Percentiles rank a stretch among this genome's conserved stretches.
phyloP scores from a whole-genome alignment of 2,797 vertebrate species.

The Pangasius krempfi region DNA sequence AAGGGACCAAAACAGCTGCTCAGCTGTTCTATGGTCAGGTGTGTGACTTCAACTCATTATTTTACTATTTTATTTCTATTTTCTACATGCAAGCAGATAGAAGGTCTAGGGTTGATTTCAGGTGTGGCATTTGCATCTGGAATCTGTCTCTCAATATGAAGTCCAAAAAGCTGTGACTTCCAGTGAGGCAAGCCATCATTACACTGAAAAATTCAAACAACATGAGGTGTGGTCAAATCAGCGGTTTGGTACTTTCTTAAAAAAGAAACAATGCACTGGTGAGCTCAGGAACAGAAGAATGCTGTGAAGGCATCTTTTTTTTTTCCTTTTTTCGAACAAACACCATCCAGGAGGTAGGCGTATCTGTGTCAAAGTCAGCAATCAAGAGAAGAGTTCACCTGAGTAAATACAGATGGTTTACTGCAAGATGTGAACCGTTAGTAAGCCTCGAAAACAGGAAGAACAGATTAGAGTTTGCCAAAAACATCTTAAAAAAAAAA shows the following conservation, averaged over 20 bases:
- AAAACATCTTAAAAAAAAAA: not conserved
- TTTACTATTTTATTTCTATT: not conserved
- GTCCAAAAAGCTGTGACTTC: not conserved
- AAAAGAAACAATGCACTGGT: not conserved
- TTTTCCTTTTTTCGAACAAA: not conserved
- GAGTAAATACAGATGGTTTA: not conserved
- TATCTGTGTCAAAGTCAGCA: not conserved
- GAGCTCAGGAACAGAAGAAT: not conserved
- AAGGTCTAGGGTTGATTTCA: no score
- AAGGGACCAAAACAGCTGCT: not conserved
- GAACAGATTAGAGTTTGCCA: not conserved
- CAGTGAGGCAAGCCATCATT: not conserved
- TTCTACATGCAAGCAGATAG: not conserved
- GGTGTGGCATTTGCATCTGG: not conserved
- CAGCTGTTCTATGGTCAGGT: not conserved
- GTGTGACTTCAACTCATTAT: not conserved
- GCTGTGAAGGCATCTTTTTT: no score
- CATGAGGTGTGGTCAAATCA: slow-evolving; percentile 48
- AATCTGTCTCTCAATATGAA: not conserved
- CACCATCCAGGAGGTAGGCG: not conserved
- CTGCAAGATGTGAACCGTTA: not conserved
- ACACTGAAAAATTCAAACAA: not conserved
- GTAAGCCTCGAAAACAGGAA: not conserved
- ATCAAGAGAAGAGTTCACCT: not conserved
- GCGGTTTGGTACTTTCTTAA: not conserved